Percentiles rank a stretch among this genome's conserved stretches.
Evolutionary conservation across 2,888 invertebrate genomes (phyloP).

Genomic region (Pandemis corylana): DNA sequence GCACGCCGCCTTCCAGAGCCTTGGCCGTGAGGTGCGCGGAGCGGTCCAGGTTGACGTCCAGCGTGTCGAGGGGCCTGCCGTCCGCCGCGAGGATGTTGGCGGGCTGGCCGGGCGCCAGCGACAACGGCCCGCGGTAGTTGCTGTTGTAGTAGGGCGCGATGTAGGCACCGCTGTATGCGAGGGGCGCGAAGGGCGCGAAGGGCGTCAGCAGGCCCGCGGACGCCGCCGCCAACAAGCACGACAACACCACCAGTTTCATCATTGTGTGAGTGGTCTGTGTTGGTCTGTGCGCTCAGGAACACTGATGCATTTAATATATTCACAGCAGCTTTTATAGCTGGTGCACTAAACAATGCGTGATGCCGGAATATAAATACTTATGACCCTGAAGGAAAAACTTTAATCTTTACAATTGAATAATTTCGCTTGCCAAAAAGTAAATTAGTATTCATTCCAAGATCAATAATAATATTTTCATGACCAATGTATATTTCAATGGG

Average conservation of each 20-base stretch:
- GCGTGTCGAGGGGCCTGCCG: slow-evolving; percentile 76
- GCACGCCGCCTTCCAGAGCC: slow-evolving; percentile 61
- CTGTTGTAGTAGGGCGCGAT: slow-evolving; percentile 57
- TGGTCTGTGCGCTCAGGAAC: slow-evolving; percentile 62
- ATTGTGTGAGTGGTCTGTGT: slow-evolving; percentile 78
- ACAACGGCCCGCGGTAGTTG: slow-evolving; percentile 64
- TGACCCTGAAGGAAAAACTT: slow-evolving; percentile 71
- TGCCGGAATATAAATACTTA: slow-evolving; percentile 57
- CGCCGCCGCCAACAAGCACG: slow-evolving; percentile 82
- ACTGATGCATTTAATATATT: slow-evolving; percentile 67
- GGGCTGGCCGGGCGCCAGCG: slow-evolving; percentile 76
- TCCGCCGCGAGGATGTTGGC: slow-evolving; percentile 74
- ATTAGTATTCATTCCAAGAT: too few relatives aligned
- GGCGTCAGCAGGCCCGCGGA: slow-evolving; percentile 70
- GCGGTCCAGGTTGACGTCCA: slow-evolving; percentile 78
- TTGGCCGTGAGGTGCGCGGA: slow-evolving; percentile 72
- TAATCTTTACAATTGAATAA: too few relatives aligned
- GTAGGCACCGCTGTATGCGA: slow-evolving; percentile 57
- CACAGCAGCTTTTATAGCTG: slow-evolving; percentile 68
- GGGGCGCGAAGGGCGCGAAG: slow-evolving; percentile 47
- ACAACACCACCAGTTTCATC: slow-evolving; percentile 85
- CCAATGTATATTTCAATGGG: too few relatives aligned
- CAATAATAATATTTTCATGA: too few relatives aligned
- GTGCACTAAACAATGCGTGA: slow-evolving; percentile 63
- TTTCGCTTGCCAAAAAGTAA: too few relatives aligned